Conservation (phyloP, 2,113 vertebrate species). For the Atlantisia rogersi region DNA sequence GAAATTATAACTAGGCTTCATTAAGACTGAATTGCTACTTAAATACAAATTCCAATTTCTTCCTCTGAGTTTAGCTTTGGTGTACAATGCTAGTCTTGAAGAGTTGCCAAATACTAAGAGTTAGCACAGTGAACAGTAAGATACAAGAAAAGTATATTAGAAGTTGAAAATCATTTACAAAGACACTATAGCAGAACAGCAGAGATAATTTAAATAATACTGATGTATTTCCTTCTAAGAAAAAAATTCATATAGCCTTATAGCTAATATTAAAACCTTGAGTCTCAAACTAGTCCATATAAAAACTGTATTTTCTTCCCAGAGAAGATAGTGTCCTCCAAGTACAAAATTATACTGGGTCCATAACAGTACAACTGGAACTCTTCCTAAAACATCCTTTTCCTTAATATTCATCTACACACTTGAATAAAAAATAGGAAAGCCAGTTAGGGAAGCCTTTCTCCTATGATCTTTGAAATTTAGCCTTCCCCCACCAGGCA, state of each 20-base stretch:
- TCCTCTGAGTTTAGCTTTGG: neutral
- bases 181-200: neutral
- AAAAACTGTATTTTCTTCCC: neutral
- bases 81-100: neutral
- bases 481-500: neutral
- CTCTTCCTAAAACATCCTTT: neutral
- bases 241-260: neutral
- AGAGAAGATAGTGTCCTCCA: neutral
- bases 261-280: neutral
- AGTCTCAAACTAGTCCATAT: accelerated
- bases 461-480: neutral
- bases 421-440: neutral
- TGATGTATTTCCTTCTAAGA: neutral
- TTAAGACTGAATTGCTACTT: neutral
- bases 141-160: neutral
- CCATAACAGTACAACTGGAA: neutral
- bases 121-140: neutral
- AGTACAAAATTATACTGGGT: neutral
- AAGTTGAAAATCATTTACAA: neutral
- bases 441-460: neutral
- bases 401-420: neutral
- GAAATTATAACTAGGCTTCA: neutral
- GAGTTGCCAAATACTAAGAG: neutral
- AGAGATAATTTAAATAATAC: neutral
- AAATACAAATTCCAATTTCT: neutral